These are phyloP conservation scores for Pituophis catenifer DNA, from an alignment of 2,113 vertebrate species.

Conservation along the genomic window DNA sequence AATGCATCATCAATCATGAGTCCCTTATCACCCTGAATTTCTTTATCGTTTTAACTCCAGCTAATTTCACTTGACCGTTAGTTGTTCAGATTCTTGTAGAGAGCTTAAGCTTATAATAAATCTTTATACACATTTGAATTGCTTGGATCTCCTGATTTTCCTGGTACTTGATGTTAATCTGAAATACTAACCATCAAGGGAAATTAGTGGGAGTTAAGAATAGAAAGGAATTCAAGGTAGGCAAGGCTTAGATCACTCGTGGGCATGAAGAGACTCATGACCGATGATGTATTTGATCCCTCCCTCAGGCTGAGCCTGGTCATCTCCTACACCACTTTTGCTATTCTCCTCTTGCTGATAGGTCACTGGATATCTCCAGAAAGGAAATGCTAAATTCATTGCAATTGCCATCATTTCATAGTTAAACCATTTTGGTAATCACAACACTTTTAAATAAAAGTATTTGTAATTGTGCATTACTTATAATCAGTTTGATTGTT, in stretches of 20 bases:
- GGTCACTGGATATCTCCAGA: not conserved
- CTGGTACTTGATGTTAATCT: too few species aligned
- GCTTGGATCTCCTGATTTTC: too few species aligned
- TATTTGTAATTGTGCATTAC: not conserved
- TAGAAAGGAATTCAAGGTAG: not conserved
- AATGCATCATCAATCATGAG: too few species aligned
- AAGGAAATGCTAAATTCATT: not conserved
- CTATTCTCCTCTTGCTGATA: not conserved
- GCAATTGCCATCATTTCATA: not conserved
- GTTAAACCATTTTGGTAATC: not conserved
- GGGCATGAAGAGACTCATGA: not conserved
- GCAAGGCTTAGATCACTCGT: not conserved
- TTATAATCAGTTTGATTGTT: not conserved
- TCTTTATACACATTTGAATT: too few species aligned
- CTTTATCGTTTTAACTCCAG: too few species aligned
- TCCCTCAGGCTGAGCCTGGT: not conserved
- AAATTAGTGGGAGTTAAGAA: not conserved
- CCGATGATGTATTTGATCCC: not conserved
- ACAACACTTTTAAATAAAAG: not conserved
- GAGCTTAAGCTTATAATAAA: too few species aligned
- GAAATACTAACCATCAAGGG: not conserved
- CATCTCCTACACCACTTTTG: not conserved
- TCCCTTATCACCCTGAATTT: too few species aligned
- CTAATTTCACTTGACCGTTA: too few species aligned
- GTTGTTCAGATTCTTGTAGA: too few species aligned